Base-by-base conservation (phyloP, 2,888 invertebrate species). In the Balanococcus diminutus region DNA sequence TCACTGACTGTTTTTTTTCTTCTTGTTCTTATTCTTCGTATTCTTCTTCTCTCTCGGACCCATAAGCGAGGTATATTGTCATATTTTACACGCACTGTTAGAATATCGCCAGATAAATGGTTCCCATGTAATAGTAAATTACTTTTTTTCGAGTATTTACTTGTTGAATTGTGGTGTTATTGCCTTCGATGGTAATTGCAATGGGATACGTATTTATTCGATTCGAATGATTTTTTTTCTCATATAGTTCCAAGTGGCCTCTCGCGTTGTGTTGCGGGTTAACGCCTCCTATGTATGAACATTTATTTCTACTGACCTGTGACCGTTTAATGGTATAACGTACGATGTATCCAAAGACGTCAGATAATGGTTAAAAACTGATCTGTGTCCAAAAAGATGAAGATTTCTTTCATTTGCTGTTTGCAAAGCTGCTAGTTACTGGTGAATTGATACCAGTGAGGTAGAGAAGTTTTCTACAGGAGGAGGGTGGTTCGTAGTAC, bases 111-210 rank as follows among this genome's bases (percentile, higher is more conserved):
- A 9, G 36, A 85, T 75, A 85, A 85, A 85, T 51, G 72, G 85
- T 85, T 85, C 85, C 85, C 85, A 85, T 85, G 85, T 85, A 85
- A 84, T 85, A 51, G 72, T 85, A 85, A 79, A 84, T 84, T 84
- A 85, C 39, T n/a, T 85, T 42, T 85, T 85, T 85, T 79, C 36
- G 28, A 36, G 36, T 79, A 79, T 79, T 79, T 79, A 79, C 75
- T 36, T 22, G 36, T 72, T 31, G 31, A 16, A 31, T 31, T 72
- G 31, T 28, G 72, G 72, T 72, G 31, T 79, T 79, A 36, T 79
- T 79, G 75, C 32, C 36, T 79, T 22, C 19, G 75, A 31, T 79
- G 75, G 36, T 79, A 79, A 79, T 79, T 79, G 75, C 67, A 67
- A 28, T 67, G 67, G 67, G 67, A 28, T 25, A 67, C 67, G 67